Evolutionary conservation across 1,140 invertebrate species (phyloP), one percentile per base, ranked within the genome.

Genomic region (Odontomachus brunneus): DNA sequence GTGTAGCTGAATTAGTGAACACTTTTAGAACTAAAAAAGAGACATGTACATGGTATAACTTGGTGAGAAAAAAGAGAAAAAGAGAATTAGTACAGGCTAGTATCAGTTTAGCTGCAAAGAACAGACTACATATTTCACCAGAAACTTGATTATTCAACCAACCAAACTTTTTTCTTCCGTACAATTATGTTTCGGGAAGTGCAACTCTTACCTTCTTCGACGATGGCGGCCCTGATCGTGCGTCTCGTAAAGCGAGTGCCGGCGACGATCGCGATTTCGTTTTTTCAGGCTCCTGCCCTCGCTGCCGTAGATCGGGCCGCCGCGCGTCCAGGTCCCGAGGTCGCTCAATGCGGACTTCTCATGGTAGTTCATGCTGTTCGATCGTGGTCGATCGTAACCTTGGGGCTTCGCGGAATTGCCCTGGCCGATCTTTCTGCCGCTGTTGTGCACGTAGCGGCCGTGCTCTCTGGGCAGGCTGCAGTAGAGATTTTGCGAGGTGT

Each of bases 401-500:
- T 89, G 87, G 0, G 83, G 44, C 66, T 91, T 91, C 57, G 75
- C 38, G 33, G 69, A 84, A 80, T 65, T 81, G 33, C 80, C 80
- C 59, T 86, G 84, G 67, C 59, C 78, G 19, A 76, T 83, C 72
- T 92, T 93, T 60, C 90, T 88, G 44, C 69, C 65, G 9, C 78
- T 84, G 19, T 85, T 91, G 66, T 87, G 82, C 66, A 51, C 75
- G 62, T 91, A 90, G 14, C 87, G 88, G 17, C 88, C 81, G 63
- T 91, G 91, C 19, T 93, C 93, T 0, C 92, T 84, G 5, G 92
- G 93, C 59, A 93, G 65, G 49, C 93, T 93, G 75, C 92, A 93
- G 66, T 93, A 93, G 5, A 93, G 86, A 86, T 93, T 93, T 67
- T 92, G 92, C 57, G 92, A 91, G 15, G 91, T 87, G 85, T 91